A percentile compares a stretch with the other conserved stretches of the same genome.
Conservation (phyloP, 2,113 vertebrate genomes). For the Melanerpes formicivorus region DNA sequence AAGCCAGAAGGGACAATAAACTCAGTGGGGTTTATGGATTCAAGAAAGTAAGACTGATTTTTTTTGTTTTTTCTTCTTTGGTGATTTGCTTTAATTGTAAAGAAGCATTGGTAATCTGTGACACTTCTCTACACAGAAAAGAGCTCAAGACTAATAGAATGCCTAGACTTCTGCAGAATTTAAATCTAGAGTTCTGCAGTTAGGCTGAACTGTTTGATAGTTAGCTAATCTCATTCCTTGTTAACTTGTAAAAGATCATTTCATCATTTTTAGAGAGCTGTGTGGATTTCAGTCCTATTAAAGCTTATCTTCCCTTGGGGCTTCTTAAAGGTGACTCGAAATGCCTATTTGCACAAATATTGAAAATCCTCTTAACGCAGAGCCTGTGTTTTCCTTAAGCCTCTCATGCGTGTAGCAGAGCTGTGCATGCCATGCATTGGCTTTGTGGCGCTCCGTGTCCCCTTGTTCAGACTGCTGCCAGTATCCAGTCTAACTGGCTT, state of each 20-base stretch:
- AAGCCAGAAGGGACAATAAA: slow-evolving; percentile 98
- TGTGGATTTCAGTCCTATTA: background rate
- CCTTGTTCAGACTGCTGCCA: background rate
- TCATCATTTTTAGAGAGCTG: background rate
- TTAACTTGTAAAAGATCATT: background rate
- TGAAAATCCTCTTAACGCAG: background rate
- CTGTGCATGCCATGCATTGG: rapidly evolving
- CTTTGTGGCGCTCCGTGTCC: background rate
- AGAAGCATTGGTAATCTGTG: background rate
- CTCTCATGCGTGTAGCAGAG: background rate
- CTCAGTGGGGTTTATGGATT: slow-evolving; percentile 97
- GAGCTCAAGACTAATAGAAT: background rate
- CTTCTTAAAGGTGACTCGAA: background rate
- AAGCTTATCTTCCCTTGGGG: background rate
- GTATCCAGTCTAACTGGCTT: background rate
- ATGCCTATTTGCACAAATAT: background rate
- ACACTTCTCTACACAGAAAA: background rate
- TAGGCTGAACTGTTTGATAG: background rate
- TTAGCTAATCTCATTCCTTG: background rate
- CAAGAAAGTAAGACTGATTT: slow-evolving; percentile 90
- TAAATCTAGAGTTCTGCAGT: background rate
- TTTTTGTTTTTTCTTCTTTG: slow-evolving; percentile 40
- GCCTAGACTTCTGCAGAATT: background rate
- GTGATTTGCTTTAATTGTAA: slow-evolving; percentile 5
- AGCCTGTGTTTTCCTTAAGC: background rate